Evolutionary conservation across 2,797 vertebrate genomes (phyloP).

Genomic region (Cottoperca gobio): DNA sequence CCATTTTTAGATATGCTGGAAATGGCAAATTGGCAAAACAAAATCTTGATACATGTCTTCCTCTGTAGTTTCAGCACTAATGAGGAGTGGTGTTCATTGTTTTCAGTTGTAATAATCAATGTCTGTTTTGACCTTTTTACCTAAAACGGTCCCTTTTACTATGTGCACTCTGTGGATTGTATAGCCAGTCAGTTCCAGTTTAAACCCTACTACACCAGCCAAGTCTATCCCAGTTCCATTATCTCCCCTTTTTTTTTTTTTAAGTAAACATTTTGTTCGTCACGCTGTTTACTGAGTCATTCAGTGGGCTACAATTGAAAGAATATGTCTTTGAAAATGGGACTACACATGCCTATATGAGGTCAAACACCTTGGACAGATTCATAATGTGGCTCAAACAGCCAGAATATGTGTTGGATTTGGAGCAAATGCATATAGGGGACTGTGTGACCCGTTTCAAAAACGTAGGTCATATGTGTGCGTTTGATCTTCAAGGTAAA

Average conservation of each 20-base stretch:
- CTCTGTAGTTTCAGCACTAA: not conserved
- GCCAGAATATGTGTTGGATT: not conserved
- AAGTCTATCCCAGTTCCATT: slow-evolving; percentile 51
- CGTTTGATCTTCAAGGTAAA: slow-evolving; percentile 12
- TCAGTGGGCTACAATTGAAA: slow-evolving; percentile 15
- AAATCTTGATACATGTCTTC: not conserved
- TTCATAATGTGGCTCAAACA: not conserved
- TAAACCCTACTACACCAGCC: slow-evolving; percentile 26
- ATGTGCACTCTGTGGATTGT: slow-evolving; percentile 9
- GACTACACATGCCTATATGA: not conserved
- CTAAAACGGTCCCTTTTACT: not conserved
- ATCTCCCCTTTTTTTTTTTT: slow-evolving; percentile 58
- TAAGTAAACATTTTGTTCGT: slow-evolving; percentile 52
- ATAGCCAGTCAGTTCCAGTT: slow-evolving; percentile 42
- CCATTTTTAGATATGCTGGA: not conserved
- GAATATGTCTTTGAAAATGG: not conserved
- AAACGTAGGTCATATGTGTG: slow-evolving; percentile 9
- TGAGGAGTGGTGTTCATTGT: not conserved
- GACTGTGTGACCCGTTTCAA: slow-evolving; percentile 33
- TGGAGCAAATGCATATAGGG: not conserved
- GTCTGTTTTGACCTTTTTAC: slow-evolving; percentile 22
- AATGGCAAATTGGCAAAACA: too few relatives aligned
- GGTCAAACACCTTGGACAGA: not conserved
- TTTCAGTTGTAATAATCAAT: not conserved
- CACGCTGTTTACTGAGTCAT: slow-evolving; percentile 4